Evolutionary conservation across 2,888 invertebrate genomes (phyloP).

Genomic region (Apocheima hispidaria): DNA sequence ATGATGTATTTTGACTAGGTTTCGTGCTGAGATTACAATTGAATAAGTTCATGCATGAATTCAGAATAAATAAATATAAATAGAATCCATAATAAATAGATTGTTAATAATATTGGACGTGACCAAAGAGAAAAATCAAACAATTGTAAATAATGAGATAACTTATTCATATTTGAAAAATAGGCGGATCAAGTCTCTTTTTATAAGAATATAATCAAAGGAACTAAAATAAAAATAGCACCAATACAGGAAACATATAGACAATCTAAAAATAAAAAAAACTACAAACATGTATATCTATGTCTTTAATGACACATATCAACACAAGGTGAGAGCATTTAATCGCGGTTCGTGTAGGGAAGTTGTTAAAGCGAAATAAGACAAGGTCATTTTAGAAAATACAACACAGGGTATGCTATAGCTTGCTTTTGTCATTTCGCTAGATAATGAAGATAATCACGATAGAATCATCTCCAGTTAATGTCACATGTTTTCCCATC

Average conservation of each 20-base stretch:
- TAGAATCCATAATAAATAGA: too few relatives aligned
- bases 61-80: not conserved
- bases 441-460: not conserved
- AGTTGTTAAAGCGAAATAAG: constrained; percentile 19
- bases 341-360: constrained; percentile 9
- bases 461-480: not conserved
- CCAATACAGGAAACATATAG: not conserved
- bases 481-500: too few relatives aligned
- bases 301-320: constrained; percentile 2
- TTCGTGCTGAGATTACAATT: not conserved
- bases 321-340: constrained; percentile 23
- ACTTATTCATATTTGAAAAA: too few relatives aligned
- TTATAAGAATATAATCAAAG: not conserved
- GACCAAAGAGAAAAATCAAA: too few relatives aligned
- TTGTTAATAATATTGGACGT: too few relatives aligned
- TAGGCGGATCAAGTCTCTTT: too few relatives aligned
- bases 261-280: not conserved
- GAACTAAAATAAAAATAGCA: not conserved
- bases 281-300: not conserved
- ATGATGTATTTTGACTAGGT: not conserved
- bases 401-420: not conserved
- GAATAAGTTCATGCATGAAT: too few relatives aligned
- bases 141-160: too few relatives aligned
- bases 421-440: not conserved
- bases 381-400: constrained; percentile 15